Evolutionary conservation across 2,797 vertebrate species (phyloP).

Genomic region (Centroberyx gerrardi): DNA sequence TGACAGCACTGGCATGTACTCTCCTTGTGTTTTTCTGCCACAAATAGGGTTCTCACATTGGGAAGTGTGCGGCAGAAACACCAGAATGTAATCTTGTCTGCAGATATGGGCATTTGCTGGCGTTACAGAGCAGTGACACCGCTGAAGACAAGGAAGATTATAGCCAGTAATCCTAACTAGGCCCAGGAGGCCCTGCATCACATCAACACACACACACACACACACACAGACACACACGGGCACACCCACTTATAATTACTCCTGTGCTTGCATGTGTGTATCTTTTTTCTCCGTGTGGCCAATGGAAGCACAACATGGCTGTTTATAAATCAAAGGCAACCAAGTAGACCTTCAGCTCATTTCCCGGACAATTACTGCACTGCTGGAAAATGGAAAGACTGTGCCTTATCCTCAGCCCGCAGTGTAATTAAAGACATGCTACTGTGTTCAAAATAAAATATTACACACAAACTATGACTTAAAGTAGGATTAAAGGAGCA

Average conservation of each 20-base stretch:
- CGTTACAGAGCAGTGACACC: conserved; percentile 59
- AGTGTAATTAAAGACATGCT: conserved; percentile 5
- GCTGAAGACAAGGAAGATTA: conserved; percentile 57
- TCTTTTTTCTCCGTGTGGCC: conserved; percentile 8
- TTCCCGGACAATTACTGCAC: conserved; percentile 24
- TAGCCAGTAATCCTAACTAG: conserved; percentile 53
- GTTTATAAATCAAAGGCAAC: conserved; percentile 33
- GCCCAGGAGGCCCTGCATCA: conserved; percentile 34
- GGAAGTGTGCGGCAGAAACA: conserved; percentile 29
- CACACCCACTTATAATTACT: conserved; percentile 4
- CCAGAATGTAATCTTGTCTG: conserved; percentile 49
- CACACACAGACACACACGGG: conserved; percentile 7
- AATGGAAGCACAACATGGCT: conserved; percentile 1
- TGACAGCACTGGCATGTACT: conserved; percentile 48
- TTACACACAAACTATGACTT: conserved; percentile 1
- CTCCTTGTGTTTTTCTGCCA: conserved; percentile 31
- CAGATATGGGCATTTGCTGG: conserved; percentile 56
- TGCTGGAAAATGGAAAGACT: background rate
- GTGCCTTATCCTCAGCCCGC: background rate
- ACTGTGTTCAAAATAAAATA: conserved; percentile 13
- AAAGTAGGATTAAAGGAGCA: background rate
- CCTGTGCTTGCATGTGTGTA: background rate
- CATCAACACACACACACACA: conserved; percentile 2
- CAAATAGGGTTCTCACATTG: conserved; percentile 27
- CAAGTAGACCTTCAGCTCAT: conserved; percentile 33